These are phyloP conservation scores for Urocyon cinereoargenteus DNA, from an alignment of 2,797 vertebrate species.

Conservation along the genomic window DNA sequence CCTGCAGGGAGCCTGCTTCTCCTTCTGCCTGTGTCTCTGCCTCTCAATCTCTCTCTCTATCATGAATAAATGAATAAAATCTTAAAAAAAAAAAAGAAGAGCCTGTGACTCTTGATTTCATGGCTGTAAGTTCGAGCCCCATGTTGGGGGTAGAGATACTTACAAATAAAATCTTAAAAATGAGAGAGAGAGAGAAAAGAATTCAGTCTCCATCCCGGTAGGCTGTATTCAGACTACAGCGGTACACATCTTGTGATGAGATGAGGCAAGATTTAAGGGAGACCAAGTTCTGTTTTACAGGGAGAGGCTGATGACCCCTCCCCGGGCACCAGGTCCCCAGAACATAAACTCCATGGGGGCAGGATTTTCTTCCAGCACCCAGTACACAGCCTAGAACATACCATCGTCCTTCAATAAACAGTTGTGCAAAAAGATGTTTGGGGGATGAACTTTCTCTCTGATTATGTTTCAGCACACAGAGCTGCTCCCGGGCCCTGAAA, in stretches of 20 bases:
- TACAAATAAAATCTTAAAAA: not conserved
- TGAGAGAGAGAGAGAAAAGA: not conserved
- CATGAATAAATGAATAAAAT: too few relatives aligned
- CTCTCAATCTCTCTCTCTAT: not conserved
- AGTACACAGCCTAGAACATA: not conserved
- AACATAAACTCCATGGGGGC: not conserved
- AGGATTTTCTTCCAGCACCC: not conserved
- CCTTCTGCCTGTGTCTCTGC: not conserved
- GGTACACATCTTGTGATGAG: constrained; percentile 26
- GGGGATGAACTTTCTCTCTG: not conserved
- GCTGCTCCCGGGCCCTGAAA: constrained; percentile 28
- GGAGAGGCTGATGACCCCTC: constrained; percentile 37
- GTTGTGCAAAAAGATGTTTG: not conserved
- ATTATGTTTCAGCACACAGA: constrained; percentile 69
- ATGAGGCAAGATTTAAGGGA: constrained; percentile 23
- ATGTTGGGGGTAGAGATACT: not conserved
- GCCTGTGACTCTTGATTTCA: not conserved
- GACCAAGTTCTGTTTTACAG: constrained; percentile 42
- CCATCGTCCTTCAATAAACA: not conserved
- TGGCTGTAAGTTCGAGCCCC: not conserved
- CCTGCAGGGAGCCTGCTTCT: not conserved
- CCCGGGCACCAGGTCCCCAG: not conserved
- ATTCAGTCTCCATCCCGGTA: not conserved
- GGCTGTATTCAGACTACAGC: not conserved
- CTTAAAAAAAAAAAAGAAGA: not conserved